Evolutionary conservation across 2,888 invertebrate genomes (phyloP).

Genomic region (Tiphia femorata): DNA sequence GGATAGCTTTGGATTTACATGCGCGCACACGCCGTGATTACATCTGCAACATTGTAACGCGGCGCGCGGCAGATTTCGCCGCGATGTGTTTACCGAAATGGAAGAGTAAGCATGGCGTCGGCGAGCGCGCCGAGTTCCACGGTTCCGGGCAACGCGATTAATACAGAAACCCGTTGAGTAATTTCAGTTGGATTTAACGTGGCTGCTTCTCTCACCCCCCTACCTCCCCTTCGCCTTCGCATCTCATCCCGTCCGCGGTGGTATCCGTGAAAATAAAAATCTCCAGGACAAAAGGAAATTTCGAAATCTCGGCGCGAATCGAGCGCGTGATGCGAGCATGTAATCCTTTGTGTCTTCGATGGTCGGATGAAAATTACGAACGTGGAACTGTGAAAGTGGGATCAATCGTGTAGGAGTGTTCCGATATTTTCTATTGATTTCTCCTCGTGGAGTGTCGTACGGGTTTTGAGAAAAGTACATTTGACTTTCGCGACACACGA

Average conservation of each 20-base stretch:
- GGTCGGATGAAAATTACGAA: slow-evolving; percentile 12
- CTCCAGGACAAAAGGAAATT: too few relatives aligned
- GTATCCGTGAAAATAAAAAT: too few relatives aligned
- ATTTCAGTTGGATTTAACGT: slow-evolving; percentile 34
- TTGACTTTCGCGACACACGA: too few relatives aligned
- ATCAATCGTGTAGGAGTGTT: slow-evolving; percentile 27
- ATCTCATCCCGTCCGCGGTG: neutral
- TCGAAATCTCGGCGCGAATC: slow-evolving; percentile 10
- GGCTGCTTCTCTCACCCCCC: slow-evolving; percentile 7
- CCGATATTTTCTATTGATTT: too few relatives aligned
- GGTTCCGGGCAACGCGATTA: slow-evolving; percentile 29
- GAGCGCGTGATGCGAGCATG: slow-evolving; percentile 14
- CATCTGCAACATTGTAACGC: slow-evolving; percentile 23
- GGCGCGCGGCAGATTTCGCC: slow-evolving; percentile 31
- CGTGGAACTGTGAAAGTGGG: slow-evolving; percentile 12
- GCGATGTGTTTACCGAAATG: slow-evolving; percentile 37
- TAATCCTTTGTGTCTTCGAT: slow-evolving; percentile 22
- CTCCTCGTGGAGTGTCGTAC: too few relatives aligned
- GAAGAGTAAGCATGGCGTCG: slow-evolving; percentile 38
- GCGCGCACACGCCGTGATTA: slow-evolving; percentile 34
- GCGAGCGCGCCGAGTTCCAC: too few relatives aligned
- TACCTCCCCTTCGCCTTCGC: neutral
- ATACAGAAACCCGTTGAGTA: slow-evolving; percentile 26
- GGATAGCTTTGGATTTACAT: slow-evolving; percentile 33
- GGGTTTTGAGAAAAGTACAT: too few relatives aligned